These are phyloP conservation scores for Homalodisca vitripennis DNA, from an alignment of 1,140 invertebrate species.

Conservation along the genomic window DNA sequence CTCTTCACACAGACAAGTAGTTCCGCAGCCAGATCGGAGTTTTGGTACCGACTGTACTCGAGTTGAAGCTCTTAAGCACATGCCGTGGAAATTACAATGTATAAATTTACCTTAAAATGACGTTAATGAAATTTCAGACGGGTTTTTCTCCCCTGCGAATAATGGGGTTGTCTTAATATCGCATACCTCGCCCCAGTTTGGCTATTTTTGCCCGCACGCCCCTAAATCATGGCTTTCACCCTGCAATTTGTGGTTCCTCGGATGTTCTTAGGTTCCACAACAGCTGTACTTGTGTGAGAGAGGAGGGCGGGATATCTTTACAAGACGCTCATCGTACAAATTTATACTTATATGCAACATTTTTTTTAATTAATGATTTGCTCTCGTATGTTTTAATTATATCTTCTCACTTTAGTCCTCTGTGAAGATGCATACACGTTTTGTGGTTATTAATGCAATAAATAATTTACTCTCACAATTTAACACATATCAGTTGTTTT, in stretches of 20 bases:
- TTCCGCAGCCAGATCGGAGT: not conserved
- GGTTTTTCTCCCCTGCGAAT: slow-evolving; percentile 22
- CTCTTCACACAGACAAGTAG: not conserved
- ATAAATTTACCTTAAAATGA: slow-evolving; percentile 57
- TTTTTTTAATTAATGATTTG: too few relatives aligned
- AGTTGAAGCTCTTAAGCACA: slow-evolving; percentile 30
- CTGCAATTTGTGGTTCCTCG: slow-evolving; percentile 16
- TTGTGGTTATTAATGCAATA: too few relatives aligned
- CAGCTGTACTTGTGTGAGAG: too few relatives aligned
- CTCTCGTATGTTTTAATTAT: too few relatives aligned
- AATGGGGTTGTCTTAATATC: slow-evolving; percentile 21
- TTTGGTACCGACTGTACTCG: slow-evolving; percentile 10
- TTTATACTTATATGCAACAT: too few relatives aligned
- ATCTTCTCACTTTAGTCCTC: too few relatives aligned
- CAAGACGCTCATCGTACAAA: too few relatives aligned
- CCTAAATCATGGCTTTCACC: slow-evolving; percentile 9
- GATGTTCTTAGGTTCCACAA: too few relatives aligned
- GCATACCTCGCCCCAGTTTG: slow-evolving; percentile 18
- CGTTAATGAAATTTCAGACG: slow-evolving; percentile 54
- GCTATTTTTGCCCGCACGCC: not conserved
- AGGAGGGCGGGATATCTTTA: too few relatives aligned
- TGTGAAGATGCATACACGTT: too few relatives aligned
- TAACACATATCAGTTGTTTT: too few relatives aligned
- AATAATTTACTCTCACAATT: too few relatives aligned
- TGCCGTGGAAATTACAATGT: slow-evolving; percentile 51